Base-by-base conservation (phyloP, 2,888 invertebrate species). In the Ptilodon capucinus region DNA sequence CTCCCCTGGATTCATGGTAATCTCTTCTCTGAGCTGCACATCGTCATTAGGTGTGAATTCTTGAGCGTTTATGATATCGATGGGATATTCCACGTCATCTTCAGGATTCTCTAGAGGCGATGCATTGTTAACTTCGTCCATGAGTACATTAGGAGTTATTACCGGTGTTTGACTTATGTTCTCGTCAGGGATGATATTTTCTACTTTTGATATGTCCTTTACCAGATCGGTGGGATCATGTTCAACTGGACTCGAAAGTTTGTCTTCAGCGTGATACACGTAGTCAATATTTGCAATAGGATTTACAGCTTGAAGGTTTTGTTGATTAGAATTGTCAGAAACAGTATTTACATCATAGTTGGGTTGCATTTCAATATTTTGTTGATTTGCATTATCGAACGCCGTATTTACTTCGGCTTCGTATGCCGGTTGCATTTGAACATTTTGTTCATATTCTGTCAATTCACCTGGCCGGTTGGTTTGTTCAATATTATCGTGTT, bases 41-140 rank as follows among this genome's bases (percentile, higher is more conserved):
- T 57, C 53, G 14, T 56, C 55, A 40, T 50, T 46, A 21, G 71
- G 59, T 18, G 61, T 59, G 44, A 64, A 69, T 25, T 76, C 71
- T 48, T 67, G 63, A 14, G 55, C 52, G 40, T 65, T 57, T 39
- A 60, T 56, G 19, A 56, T 46, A 48, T 74, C 66, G 43, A 54
- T 44, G 7, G 62, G 65, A 57, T 72, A 63, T 54, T 72, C 63
- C 17, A 21, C 28, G 14, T 59, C 35, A 44, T 64, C 13, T 19
- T 38, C 19, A 13, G 38, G 38, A 1, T 38, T 19, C 2, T 13
- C 19, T n/a, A 13, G 6, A 21, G n/a, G 38, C 9, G 13, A 2
- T 9, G 19, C n/a, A 7, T 19, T 35, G 16, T 9, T 55, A 13
- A 54, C 48, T 48, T 68, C 54, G 35, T 61, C 43, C 5, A 48